Conservation (phyloP, 2,113 vertebrate genomes). For the Serilophus lunatus region DNA sequence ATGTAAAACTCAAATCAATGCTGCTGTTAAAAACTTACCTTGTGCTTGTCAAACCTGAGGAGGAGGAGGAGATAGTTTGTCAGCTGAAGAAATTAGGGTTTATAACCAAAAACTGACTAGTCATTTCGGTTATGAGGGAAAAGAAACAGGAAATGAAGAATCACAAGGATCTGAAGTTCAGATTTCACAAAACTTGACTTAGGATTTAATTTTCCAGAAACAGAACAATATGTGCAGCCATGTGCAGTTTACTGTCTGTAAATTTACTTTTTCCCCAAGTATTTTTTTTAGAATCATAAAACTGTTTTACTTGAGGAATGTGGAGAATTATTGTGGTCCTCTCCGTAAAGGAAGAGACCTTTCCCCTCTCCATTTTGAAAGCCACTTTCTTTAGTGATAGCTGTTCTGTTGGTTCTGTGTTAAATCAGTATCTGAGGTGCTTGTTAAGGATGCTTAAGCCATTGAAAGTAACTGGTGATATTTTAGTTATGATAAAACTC, state of each 20-base stretch:
- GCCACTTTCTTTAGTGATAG: neutral
- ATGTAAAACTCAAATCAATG: neutral
- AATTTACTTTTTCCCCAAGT: neutral
- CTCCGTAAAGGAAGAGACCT: neutral
- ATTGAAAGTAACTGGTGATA: neutral
- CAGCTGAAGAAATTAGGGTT: neutral
- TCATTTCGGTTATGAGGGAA: neutral
- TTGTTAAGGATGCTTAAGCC: neutral
- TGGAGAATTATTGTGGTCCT: neutral
- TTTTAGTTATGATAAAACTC: neutral
- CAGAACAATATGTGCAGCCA: neutral
- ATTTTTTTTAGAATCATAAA: neutral
- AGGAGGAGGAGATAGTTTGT: neutral
- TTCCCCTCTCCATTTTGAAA: neutral
- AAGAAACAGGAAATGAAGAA: neutral
- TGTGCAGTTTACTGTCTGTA: rapidly evolving
- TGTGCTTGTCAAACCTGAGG: neutral
- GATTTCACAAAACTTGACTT: neutral
- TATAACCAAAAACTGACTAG: neutral
- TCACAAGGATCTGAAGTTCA: neutral
- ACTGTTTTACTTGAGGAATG: neutral
- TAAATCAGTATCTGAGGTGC: neutral
- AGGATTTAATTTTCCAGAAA: neutral
- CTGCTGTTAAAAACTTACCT: neutral
- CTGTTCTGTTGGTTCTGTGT: neutral